These are phyloP conservation scores for Eurosta solidaginis DNA, from an alignment of 1,140 invertebrate genomes.

Conservation along the genomic window DNA sequence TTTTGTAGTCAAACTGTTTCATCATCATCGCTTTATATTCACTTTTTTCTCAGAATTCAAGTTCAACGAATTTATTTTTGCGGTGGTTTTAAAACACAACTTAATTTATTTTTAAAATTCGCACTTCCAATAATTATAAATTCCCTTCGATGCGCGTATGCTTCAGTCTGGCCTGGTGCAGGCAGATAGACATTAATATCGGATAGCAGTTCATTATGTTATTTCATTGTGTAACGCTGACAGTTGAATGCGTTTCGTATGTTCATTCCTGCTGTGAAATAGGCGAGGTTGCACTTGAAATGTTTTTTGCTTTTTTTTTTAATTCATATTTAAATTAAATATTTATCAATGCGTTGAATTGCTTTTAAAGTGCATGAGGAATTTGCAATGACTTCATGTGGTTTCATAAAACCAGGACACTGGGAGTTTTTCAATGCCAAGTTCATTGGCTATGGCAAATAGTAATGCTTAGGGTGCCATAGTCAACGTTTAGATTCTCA, in stretches of 20 bases:
- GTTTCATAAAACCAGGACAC: too few relatives aligned
- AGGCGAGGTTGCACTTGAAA: not conserved
- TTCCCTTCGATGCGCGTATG: not conserved
- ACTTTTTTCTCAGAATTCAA: not conserved
- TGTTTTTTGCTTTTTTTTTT: not conserved
- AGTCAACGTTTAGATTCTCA: too few relatives aligned
- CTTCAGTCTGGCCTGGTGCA: constrained; percentile 14
- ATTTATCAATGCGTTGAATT: too few relatives aligned
- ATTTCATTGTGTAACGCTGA: constrained; percentile 5
- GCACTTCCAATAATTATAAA: not conserved
- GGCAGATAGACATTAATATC: constrained; percentile 23
- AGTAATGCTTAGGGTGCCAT: too few relatives aligned
- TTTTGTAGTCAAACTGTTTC: not conserved
- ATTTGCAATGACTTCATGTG: too few relatives aligned
- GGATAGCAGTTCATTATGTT: constrained; percentile 7
- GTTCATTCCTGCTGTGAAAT: not conserved
- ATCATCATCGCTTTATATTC: not conserved
- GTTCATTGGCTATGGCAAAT: too few relatives aligned
- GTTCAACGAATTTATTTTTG: not conserved
- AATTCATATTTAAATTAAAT: not conserved
- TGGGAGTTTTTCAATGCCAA: too few relatives aligned
- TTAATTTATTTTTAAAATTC: not conserved
- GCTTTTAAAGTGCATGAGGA: too few relatives aligned
- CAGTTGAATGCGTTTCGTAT: not conserved
- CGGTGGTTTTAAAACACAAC: not conserved